phyloP scores from a whole-genome alignment of 2,797 vertebrate genomes.

The Heteromormyrus szaboi region DNA sequence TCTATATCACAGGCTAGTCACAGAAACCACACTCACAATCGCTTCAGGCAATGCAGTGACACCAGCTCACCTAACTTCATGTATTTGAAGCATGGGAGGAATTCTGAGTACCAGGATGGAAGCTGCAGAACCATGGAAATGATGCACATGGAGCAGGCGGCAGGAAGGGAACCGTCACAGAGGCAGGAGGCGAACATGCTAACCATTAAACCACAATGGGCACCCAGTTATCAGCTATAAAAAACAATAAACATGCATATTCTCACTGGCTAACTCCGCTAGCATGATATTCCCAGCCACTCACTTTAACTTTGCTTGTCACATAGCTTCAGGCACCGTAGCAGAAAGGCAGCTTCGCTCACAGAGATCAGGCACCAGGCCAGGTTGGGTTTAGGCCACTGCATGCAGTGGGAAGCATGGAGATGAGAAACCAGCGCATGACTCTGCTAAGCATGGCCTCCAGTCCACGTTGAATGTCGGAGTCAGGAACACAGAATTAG shows the following conservation, averaged over 20 bases:
- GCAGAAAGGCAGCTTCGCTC: not conserved
- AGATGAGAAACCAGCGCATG: slow-evolving; percentile 13
- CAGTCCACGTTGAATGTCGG: not conserved
- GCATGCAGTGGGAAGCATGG: slow-evolving; percentile 4
- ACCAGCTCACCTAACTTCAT: not conserved
- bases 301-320: not conserved
- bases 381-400: not conserved
- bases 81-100: not conserved
- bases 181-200: not conserved
- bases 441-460: slow-evolving; percentile 1
- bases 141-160: not conserved
- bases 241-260: not conserved
- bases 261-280: not conserved
- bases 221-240: not conserved
- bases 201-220: not conserved
- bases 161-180: not conserved
- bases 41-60: not conserved
- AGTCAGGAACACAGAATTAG: not conserved
- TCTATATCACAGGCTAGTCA: not conserved
- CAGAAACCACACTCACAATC: not conserved
- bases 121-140: not conserved
- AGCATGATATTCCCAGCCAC: not conserved
- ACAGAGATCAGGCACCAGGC: not conserved
- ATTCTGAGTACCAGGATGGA: not conserved
- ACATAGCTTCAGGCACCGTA: not conserved